Conservation (phyloP, 2,888 invertebrate genomes). For the Calliopum simillimum region DNA sequence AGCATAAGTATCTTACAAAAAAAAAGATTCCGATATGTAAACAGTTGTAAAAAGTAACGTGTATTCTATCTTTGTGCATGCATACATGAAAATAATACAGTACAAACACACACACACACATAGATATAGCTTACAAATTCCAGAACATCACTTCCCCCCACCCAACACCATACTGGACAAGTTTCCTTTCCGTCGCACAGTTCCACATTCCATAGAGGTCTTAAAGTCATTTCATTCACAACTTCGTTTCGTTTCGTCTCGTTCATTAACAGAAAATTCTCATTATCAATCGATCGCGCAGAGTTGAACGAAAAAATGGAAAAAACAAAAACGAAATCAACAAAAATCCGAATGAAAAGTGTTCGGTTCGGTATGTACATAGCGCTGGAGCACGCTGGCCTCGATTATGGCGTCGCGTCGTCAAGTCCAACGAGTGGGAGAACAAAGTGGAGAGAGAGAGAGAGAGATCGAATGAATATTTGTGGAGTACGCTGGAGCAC, state of each 20-base stretch:
- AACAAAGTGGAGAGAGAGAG: not conserved
- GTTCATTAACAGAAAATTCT: conserved; percentile 48
- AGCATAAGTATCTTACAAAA: not conserved
- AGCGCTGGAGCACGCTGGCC: conserved; percentile 14
- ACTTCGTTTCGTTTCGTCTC: conserved; percentile 50
- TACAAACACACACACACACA: conserved; percentile 30
- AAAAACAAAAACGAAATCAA: conserved; percentile 1
- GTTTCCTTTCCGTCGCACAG: conserved; percentile 59
- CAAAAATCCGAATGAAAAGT: conserved; percentile 7
- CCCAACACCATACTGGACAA: conserved; percentile 43
- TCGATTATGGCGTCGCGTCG: not conserved
- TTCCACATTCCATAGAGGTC: conserved; percentile 63
- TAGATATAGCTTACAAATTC: conserved; percentile 34
- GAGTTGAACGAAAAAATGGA: not conserved
- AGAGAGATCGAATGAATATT: not conserved
- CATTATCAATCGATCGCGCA: conserved; percentile 38
- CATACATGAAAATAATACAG: conserved; percentile 1
- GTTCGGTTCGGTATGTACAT: not conserved
- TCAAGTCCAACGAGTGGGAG: not conserved
- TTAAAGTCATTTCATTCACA: conserved; percentile 66
- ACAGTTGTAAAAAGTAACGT: conserved; percentile 9
- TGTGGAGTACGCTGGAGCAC: conserved; percentile 3
- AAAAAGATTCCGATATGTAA: conserved; percentile 14
- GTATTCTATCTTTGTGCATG: not conserved
- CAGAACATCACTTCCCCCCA: conserved; percentile 1